phyloP scores from a whole-genome alignment of 2,888 invertebrate species.

The Hoplodrina blanda region DNA sequence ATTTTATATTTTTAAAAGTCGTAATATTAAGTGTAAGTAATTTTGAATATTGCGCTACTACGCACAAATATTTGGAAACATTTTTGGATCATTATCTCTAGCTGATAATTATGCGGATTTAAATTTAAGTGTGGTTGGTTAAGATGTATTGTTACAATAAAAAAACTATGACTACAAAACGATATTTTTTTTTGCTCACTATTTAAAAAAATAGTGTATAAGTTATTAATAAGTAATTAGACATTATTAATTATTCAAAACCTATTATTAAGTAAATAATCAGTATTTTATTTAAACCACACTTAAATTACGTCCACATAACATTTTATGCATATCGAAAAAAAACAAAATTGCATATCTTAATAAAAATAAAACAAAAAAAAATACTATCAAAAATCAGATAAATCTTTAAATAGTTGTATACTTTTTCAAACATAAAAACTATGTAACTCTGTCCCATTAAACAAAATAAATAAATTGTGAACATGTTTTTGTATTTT shows the following conservation, averaged over 20 bases:
- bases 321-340: slow-evolving; percentile 58
- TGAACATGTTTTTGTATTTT: slow-evolving; percentile 39
- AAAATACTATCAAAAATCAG: slow-evolving; percentile 36
- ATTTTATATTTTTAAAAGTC: slow-evolving; percentile 58
- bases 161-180: too few species aligned
- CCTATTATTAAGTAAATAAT: slow-evolving; percentile 12
- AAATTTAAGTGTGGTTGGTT: slow-evolving; percentile 25
- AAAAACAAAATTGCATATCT: slow-evolving; percentile 60
- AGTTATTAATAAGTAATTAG: too few species aligned
- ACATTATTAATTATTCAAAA: background rate
- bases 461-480: slow-evolving; percentile 57
- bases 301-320: slow-evolving; percentile 33
- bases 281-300: background rate
- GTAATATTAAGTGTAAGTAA: slow-evolving; percentile 49
- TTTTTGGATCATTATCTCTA: slow-evolving; percentile 56
- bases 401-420: slow-evolving; percentile 53
- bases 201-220: too few species aligned
- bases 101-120: slow-evolving; percentile 21
- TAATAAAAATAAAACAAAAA: slow-evolving; percentile 20
- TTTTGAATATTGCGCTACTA: slow-evolving; percentile 62
- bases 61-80: slow-evolving; percentile 66
- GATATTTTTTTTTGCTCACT: background rate
- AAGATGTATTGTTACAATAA: background rate
- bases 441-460: slow-evolving; percentile 63
- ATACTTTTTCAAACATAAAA: slow-evolving; percentile 57